Evolutionary conservation across 2,888 invertebrate species (phyloP), one percentile per base, ranked within the genome.

Genomic region (Harpalus rufipes): DNA sequence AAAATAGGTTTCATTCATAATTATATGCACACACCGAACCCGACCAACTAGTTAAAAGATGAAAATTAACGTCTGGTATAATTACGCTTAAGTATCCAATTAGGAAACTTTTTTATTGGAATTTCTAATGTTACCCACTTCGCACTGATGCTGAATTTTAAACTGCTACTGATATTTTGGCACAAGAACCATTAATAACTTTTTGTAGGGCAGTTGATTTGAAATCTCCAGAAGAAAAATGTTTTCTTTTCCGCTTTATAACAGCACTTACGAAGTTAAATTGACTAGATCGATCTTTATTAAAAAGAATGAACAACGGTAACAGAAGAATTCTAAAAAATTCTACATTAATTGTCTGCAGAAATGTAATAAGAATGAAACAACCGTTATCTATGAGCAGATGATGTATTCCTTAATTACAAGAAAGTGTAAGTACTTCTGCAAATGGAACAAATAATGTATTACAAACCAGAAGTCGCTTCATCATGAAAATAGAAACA

Each of bases 211-310:
- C 74, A 74, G 2, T 74, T 21, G 12, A 21, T 4, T 51, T 74
- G 4, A 72, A 12, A 12, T 32, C 25, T 63, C 12, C 21, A 63
- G 25, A 41, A 72, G 56, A 44, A 74, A 51, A 74, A 74, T 74
- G 51, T 51, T 68, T 74, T 74, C 74, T 74, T 74, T 74, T 74
- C 74, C 74, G 74, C 44, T 74, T 51, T 74, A 74, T 44, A 74
- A 74, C 56, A 74, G 18, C 18, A 18, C 18, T 74, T 68, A 68
- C n/a, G 68, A 68, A 68, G 68, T 68, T 68, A 68, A 63, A 63
- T 63, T 63, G 63, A 8, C 8, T 18, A 25, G 63, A 63, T 68
- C 39, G 25, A 68, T 39, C 68, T 32, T 32, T 68, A 68, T 68
- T 68, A 68, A 68, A 68, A 68, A 32, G 32, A 68, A 68, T 68